These are phyloP conservation scores for Ennomos erosarius DNA, from an alignment of 2,888 invertebrate genomes.

Conservation along the genomic window DNA sequence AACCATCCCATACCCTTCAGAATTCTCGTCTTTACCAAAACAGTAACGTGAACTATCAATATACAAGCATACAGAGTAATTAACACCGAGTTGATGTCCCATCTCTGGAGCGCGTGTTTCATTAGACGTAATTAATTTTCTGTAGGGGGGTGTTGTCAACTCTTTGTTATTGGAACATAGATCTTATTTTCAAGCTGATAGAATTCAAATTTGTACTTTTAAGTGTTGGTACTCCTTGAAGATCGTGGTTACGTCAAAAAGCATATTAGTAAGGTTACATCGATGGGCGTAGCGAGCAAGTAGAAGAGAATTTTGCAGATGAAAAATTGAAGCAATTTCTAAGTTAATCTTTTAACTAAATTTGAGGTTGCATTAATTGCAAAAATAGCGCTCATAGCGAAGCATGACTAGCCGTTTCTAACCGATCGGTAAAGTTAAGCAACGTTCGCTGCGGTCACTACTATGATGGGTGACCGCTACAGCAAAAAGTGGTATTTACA, in stretches of 20 bases:
- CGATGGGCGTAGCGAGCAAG: constrained; percentile 7
- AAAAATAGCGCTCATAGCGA: too few relatives aligned
- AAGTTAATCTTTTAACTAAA: too few relatives aligned
- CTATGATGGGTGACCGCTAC: too few relatives aligned
- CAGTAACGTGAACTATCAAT: constrained; percentile 25
- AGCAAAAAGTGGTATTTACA: too few relatives aligned
- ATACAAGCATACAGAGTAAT: constrained; percentile 26
- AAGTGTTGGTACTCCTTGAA: constrained; percentile 10
- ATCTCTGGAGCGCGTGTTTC: constrained; percentile 57
- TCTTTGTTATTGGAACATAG: constrained; percentile 8
- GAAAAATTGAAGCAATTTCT: too few relatives aligned
- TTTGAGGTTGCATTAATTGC: too few relatives aligned
- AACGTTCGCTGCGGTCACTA: too few relatives aligned
- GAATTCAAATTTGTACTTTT: constrained; percentile 16
- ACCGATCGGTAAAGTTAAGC: too few relatives aligned
- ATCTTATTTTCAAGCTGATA: not conserved
- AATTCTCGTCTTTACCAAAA: constrained; percentile 3
- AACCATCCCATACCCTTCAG: not conserved
- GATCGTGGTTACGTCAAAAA: constrained; percentile 24
- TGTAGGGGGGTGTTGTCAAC: constrained; percentile 34
- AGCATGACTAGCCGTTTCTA: too few relatives aligned
- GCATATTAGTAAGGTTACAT: constrained; percentile 20
- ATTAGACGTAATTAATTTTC: constrained; percentile 72
- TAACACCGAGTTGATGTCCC: constrained; percentile 45
- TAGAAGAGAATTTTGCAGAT: too few relatives aligned